Evolutionary conservation across 2,888 invertebrate species (phyloP).

Genomic region (Lasiommata megera): DNA sequence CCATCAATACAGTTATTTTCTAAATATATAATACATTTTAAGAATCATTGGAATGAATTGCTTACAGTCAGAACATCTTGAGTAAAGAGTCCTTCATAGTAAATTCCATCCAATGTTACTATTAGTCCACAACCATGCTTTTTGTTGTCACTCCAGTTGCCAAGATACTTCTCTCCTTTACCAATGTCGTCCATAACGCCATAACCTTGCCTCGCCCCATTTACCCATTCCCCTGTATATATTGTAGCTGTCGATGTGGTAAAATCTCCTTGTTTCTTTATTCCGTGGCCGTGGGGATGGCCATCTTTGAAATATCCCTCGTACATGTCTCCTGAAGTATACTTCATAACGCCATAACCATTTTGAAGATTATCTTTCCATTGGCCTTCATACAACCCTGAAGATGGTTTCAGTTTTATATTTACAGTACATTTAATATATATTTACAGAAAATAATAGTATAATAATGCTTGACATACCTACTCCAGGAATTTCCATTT

Average conservation of each 20-base stretch:
- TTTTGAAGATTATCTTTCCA: slow-evolving; percentile 92
- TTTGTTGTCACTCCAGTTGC: slow-evolving; percentile 92
- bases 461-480: slow-evolving; percentile 57
- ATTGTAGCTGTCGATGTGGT: slow-evolving; percentile 87
- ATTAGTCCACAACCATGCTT: slow-evolving; percentile 92
- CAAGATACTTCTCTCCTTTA: slow-evolving; percentile 94
- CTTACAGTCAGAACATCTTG: slow-evolving; percentile 89
- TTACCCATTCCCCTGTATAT: slow-evolving; percentile 94
- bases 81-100: slow-evolving; percentile 93
- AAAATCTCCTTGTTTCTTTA: slow-evolving; percentile 89
- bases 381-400: slow-evolving; percentile 88
- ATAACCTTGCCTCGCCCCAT: slow-evolving; percentile 90
- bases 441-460: not conserved
- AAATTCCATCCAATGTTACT: slow-evolving; percentile 93
- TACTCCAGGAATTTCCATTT: slow-evolving; percentile 84
- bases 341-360: slow-evolving; percentile 89
- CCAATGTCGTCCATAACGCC: slow-evolving; percentile 94
- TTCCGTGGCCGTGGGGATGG: slow-evolving; percentile 91
- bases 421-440: not conserved
- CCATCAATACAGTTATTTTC: not conserved
- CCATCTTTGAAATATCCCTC: slow-evolving; percentile 94
- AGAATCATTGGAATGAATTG: not conserved
- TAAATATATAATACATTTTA: not conserved
- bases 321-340: slow-evolving; percentile 89
- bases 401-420: slow-evolving; percentile 30